Percentiles rank a stretch among this genome's conserved stretches.
phyloP scores from a whole-genome alignment of 2,113 vertebrate genomes.

The Typhlomys cinereus region DNA sequence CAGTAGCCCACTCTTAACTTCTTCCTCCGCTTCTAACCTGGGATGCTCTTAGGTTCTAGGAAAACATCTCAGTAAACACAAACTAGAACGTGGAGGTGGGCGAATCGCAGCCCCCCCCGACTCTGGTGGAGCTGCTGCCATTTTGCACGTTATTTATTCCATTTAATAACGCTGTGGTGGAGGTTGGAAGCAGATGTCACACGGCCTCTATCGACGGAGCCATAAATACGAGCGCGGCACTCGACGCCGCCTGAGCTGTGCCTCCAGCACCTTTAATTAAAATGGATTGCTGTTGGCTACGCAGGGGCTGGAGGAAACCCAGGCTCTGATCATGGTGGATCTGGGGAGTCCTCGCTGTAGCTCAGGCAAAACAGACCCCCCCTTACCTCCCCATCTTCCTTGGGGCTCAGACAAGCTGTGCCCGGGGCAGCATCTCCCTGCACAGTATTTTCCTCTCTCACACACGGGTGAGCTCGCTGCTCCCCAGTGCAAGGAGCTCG shows the following conservation, averaged over 20 bases:
- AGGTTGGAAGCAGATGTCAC: not conserved
- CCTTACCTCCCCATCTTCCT: fast-evolving
- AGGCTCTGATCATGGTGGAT: not conserved
- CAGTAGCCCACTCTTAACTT: not conserved
- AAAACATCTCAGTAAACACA: conserved; percentile 60
- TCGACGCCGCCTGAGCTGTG: conserved; percentile 59
- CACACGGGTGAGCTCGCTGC: not conserved
- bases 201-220: conserved; percentile 55
- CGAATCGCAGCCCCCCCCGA: not conserved
- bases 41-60: conserved; percentile 63
- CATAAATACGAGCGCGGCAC: not conserved
- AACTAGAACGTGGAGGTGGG: not conserved
- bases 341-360: not conserved
- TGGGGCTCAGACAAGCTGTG: fast-evolving
- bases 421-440: fast-evolving
- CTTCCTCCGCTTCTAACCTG: conserved; percentile 66
- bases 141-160: conserved; percentile 68
- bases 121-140: not conserved
- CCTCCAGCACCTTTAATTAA: conserved; percentile 79
- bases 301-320: not conserved
- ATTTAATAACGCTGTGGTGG: conserved; percentile 65
- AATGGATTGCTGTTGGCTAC: conserved; percentile 45
- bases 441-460: not conserved
- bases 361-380: not conserved
- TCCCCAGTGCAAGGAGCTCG: not conserved